Evolutionary conservation across 1,140 invertebrate genomes (phyloP).

Genomic region (Drosophila trapezifrons): DNA sequence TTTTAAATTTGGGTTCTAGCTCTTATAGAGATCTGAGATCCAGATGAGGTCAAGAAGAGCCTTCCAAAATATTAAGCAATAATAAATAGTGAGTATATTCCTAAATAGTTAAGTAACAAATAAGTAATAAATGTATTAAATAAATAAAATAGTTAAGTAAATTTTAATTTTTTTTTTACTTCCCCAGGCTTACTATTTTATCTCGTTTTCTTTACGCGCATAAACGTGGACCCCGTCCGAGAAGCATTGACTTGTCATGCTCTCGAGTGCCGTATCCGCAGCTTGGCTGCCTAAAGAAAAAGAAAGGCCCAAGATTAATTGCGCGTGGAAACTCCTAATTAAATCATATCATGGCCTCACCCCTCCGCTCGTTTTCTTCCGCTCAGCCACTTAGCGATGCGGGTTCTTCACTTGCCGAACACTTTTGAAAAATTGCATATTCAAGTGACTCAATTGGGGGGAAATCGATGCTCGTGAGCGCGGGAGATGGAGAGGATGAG

Average conservation of each 20-base stretch:
- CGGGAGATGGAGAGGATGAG: neutral
- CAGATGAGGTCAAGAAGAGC: too few relatives aligned
- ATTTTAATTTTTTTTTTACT: too few relatives aligned
- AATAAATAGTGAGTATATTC: too few relatives aligned
- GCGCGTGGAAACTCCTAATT: slow-evolving; percentile 77
- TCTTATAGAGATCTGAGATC: neutral
- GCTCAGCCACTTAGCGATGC: slow-evolving; percentile 58
- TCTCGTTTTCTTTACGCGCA: slow-evolving; percentile 8
- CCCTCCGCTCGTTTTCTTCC: neutral
- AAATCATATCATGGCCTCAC: slow-evolving; percentile 71
- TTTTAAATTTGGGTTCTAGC: neutral
- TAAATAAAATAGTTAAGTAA: too few relatives aligned
- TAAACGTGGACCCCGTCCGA: slow-evolving; percentile 17
- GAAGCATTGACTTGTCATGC: neutral
- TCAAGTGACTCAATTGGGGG: slow-evolving; percentile 77
- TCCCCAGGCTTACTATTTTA: neutral
- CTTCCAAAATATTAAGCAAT: too few relatives aligned
- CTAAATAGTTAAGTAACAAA: neutral
- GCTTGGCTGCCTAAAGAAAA: slow-evolving; percentile 35
- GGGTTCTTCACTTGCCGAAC: slow-evolving; percentile 64
- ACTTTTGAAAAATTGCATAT: slow-evolving; percentile 76
- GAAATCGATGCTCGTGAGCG: slow-evolving; percentile 14
- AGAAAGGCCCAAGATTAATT: slow-evolving; percentile 71
- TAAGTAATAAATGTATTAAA: neutral
- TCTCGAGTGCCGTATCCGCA: slow-evolving; percentile 35